Evolutionary conservation across 2,888 invertebrate species (phyloP), one percentile per base, ranked within the genome.

Genomic region (Drosophila acutilabella): DNA sequence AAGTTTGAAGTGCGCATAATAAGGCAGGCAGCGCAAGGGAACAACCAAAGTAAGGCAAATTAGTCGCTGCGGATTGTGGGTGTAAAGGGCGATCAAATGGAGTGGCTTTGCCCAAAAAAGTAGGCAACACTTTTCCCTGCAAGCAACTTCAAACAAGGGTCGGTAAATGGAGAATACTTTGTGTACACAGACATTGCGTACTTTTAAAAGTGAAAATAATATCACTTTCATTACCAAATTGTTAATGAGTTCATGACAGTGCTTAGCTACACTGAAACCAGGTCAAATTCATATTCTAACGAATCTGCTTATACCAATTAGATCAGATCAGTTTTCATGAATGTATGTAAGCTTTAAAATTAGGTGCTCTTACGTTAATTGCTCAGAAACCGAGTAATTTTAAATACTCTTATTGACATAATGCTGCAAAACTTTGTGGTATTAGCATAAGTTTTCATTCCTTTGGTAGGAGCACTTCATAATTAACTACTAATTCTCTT

Each of bases 1-100:
- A 86, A 88, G 85, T 86, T 86, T 86, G 85, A 88, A 86, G 85
- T 88, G 85, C 88, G 86, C 86, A 86, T 88, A 88, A 88, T 86
- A 88, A 86, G 80, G 75, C 81, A 72, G 83, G 68, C 73, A 73
- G 71, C 45, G 77, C 18, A 45, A 26, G 71, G 48, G 57, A 75
- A 69, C 60, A 50, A 48, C 50, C 62, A 60, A 71, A 73, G 80
- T 75, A 75, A 64, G 64, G 66, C 81, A 84, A 84, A 87, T 84
- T 84, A 84, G 87, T 69, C 70, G 78, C 75, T 83, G 87, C 83
- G 78, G 73, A 84, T 81, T 56, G 81, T 69, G 64, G 74, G 78
- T 64, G 78, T 70, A 52, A 47, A 11, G 57, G 74, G 50, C 50
- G 72, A 64, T 36, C 45, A 65, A 59, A 23, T 48, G 40, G 16